Percentiles rank a stretch among this genome's conserved stretches.
These are phyloP conservation scores for Erythrolamprus reginae DNA, from an alignment of 2,113 vertebrate genomes.

Conservation along the genomic window DNA sequence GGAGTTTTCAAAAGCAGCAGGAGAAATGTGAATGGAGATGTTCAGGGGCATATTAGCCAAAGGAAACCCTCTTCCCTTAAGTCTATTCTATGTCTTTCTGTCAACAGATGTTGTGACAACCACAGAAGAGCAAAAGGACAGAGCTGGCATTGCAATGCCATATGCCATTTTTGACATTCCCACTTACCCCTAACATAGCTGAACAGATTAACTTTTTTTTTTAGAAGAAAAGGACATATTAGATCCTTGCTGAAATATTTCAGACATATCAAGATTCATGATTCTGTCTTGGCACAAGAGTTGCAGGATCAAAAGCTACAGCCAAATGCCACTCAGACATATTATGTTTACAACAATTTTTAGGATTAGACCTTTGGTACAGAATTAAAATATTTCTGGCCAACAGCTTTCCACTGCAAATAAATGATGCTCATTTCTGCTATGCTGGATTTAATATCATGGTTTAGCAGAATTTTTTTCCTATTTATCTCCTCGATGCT, in stretches of 20 bases:
- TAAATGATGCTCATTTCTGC: neutral
- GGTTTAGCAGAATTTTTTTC: neutral
- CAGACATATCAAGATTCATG: neutral
- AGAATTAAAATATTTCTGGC: neutral
- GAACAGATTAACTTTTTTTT: neutral
- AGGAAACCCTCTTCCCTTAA: neutral
- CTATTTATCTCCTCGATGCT: neutral
- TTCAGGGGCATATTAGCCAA: neutral
- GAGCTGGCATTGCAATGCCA: neutral
- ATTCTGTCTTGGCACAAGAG: neutral
- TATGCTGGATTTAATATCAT: slow-evolving; percentile 9
- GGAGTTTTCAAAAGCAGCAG: neutral
- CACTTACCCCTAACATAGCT: neutral
- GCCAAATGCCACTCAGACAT: neutral
- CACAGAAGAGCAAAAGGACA: neutral
- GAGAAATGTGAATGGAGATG: neutral
- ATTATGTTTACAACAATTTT: neutral
- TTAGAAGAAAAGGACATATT: neutral
- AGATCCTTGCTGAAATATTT: neutral
- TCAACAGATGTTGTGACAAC: neutral
- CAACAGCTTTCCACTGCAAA: neutral
- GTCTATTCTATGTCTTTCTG: neutral
- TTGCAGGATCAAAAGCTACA: too few relatives aligned
- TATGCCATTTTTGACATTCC: neutral
- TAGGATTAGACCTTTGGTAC: neutral